Conservation (phyloP, 1,140 invertebrate species). For the Phymastichus coffea region DNA sequence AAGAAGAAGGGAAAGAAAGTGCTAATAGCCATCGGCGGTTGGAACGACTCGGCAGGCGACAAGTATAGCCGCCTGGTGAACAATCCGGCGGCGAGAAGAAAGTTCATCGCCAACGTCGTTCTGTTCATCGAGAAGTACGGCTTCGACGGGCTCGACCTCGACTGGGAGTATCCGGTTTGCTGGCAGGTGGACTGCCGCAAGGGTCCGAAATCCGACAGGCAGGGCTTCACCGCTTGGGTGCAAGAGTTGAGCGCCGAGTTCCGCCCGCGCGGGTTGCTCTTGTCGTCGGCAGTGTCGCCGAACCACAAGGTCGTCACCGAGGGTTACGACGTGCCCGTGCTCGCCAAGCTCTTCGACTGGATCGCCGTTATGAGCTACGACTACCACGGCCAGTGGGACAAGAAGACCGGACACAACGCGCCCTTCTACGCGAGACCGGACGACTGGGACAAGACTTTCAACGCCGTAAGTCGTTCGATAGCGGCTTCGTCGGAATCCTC, state of each 20-base stretch:
- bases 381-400: slow-evolving; percentile 89
- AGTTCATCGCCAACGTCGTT: slow-evolving; percentile 59
- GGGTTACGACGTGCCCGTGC: slow-evolving; percentile 65
- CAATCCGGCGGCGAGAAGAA: slow-evolving; percentile 50
- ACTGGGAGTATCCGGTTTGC: slow-evolving; percentile 69
- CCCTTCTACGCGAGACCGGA: slow-evolving; percentile 75
- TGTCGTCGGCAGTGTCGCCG: slow-evolving; percentile 83
- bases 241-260: slow-evolving; percentile 72
- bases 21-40: slow-evolving; percentile 64
- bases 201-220: slow-evolving; percentile 74
- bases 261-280: slow-evolving; percentile 66
- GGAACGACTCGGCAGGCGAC: slow-evolving; percentile 65
- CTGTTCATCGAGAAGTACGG: slow-evolving; percentile 60
- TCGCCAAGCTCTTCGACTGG: slow-evolving; percentile 65
- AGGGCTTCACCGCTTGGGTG: slow-evolving; percentile 70
- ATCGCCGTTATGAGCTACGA: slow-evolving; percentile 91
- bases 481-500: too few relatives aligned
- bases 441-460: slow-evolving; percentile 73
- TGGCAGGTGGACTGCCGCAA: slow-evolving; percentile 77
- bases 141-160: slow-evolving; percentile 65
- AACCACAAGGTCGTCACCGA: slow-evolving; percentile 78
- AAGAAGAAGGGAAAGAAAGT: slow-evolving; percentile 62
- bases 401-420: slow-evolving; percentile 83
- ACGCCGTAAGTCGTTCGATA: slow-evolving; percentile 60
- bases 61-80: slow-evolving; percentile 65